These are phyloP conservation scores for Vultur gryphus DNA, from an alignment of 2,797 vertebrate species.

Conservation along the genomic window DNA sequence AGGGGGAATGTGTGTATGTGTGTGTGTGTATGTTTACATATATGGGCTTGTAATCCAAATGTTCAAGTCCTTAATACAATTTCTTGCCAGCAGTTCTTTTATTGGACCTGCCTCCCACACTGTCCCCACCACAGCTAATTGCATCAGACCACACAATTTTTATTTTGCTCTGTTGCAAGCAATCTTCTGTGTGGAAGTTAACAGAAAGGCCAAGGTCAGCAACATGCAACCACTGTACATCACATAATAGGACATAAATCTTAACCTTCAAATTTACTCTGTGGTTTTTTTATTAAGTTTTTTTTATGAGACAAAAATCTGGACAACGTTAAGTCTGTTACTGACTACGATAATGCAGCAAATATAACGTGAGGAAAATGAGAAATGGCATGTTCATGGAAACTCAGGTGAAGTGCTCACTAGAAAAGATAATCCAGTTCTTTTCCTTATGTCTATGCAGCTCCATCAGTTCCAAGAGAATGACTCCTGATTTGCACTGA, in stretches of 20 bases:
- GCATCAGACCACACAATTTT: background rate
- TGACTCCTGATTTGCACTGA: background rate
- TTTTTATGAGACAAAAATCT: background rate
- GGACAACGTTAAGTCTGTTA: background rate
- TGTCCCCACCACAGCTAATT: background rate
- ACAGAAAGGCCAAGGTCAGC: background rate
- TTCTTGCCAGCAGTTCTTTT: background rate
- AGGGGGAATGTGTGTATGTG: background rate
- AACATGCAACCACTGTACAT: background rate
- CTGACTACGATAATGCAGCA: background rate
- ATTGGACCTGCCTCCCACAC: background rate
- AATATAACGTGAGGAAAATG: background rate
- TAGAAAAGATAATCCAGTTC: background rate
- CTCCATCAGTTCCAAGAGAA: background rate
- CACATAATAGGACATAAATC: background rate
- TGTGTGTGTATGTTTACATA: background rate
- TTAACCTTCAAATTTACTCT: background rate
- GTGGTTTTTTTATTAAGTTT: background rate
- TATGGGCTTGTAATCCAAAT: background rate
- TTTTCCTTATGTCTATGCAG: background rate
- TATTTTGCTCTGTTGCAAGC: background rate
- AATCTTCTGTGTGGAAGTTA: background rate
- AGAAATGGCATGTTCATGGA: background rate
- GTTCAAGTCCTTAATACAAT: background rate
- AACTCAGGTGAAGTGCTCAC: background rate